Base-by-base conservation (phyloP, 2,888 invertebrate species). In the Drosophila leonis region DNA sequence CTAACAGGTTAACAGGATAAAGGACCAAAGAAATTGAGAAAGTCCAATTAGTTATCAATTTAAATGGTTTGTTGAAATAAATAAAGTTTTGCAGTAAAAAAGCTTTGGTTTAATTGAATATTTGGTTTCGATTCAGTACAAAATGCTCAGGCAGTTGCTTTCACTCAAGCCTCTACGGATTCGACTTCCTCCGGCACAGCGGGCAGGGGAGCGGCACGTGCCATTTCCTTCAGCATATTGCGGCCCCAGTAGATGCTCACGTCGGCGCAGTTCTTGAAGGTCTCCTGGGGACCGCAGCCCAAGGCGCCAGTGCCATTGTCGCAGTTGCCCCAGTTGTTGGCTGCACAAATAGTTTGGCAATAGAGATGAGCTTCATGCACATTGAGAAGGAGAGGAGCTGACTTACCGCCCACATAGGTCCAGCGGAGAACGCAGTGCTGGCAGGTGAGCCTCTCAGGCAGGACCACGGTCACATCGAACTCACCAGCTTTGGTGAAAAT, bases 401-500 rank as follows among this genome's bases (percentile, higher is more conserved):
- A 31, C 69, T 63, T 52, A 90, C 94, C 94, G 20, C 93, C 91
- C 2, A 86, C 85, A 75, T 94, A 95, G 39, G 93, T 93, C 95
- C 95, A 95, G 64, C 94, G 93, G 3, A 95, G 82, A 0, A 94
- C 94, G 79, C 95, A 95, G 48, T 94, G 94, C 0, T 93, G 74
- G 81, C 95, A 95, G n/a, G 83, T 92, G 18, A 95, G 56, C 4
- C 89, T 91, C 4, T 81, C 29, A 0, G 95, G 95, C 13, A 95
- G 89, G 20, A 83, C 39, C 7, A 92, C 70, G 1, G 76, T 77
- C n/a, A 91, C 81, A 48, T 88, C 83, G 51, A 92, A 92, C 55
- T 86, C 85, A 0, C 91, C 93, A 0, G 39, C 8, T 24, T 72
- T 41, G 6, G 46, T 60, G 15, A 90, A 88, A 62, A 92, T 83